Evolutionary conservation across 2,888 invertebrate species (phyloP), one percentile per base, ranked within the genome.

Genomic region (Vanessa cardui): DNA sequence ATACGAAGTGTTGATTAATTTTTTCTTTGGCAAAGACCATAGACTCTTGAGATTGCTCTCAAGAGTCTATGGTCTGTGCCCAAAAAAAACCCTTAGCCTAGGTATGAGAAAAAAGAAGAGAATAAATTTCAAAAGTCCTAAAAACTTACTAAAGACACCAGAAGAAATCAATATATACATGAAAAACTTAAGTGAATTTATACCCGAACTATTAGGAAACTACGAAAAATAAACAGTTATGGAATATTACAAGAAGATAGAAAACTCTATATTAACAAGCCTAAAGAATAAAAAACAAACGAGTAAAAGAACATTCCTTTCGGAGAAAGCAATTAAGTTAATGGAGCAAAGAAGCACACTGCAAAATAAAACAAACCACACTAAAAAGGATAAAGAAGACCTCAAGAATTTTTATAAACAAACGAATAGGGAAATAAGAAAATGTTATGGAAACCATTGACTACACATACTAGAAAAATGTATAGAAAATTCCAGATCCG

Each of bases 31-130:
- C 26, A 49, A 49, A 7, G 31, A 62, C 20, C 58, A 49, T 58
- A 64, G 64, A 58, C 39, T 58, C 21, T 8, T 58, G 39, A 58
- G 58, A 64, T n/a, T n/a, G 64, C 58, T n/a, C n/a, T n/a, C n/a
- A n/a, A n/a, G n/a, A n/a, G n/a, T n/a, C n/a, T n/a, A n/a, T n/a
- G n/a, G n/a, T n/a, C n/a, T n/a, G n/a, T n/a, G n/a, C n/a, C n/a
- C n/a, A n/a, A n/a, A n/a, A n/a, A n/a, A n/a, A 49, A 58, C 58
- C 2, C 33, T 64, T 44, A 49, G 44, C 58, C 49, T 64, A 39
- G 49, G 47, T 16, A 5, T 49, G 49, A 64, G 21, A 47, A 64
- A 64, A 50, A 64, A 50, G 50, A 44, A 56, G 64, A 47, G 64
- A 39, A 33, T 9, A 16, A 15, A 46, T 16, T 46, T 16, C 15